These are phyloP conservation scores for Nothoprocta perdicaria DNA, from an alignment of 2,113 vertebrate genomes.

Conservation along the genomic window DNA sequence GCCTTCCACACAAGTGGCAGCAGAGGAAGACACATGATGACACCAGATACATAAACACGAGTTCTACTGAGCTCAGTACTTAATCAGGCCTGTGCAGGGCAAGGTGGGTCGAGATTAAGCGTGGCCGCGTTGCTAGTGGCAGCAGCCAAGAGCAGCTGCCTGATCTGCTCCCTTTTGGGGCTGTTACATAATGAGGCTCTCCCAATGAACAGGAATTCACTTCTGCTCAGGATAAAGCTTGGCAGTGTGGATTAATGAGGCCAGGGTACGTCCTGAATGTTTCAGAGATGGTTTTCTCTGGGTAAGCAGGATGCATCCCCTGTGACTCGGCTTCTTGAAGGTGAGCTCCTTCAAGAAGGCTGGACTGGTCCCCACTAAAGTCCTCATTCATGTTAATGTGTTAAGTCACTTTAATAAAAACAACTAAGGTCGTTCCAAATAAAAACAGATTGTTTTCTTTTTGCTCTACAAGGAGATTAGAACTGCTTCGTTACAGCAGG, in stretches of 20 bases:
- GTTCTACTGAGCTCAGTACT: not conserved
- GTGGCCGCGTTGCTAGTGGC: conserved; percentile 46
- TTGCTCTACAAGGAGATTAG: not conserved
- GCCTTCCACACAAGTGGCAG: not conserved
- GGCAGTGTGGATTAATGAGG: conserved; percentile 5
- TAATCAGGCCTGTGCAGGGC: not conserved
- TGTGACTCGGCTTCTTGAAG: not conserved
- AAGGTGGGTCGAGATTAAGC: conserved; percentile 33
- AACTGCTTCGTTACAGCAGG: not conserved
- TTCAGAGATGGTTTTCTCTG: not conserved
- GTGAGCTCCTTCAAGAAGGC: not conserved
- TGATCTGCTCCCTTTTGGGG: not conserved
- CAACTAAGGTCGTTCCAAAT: not conserved
- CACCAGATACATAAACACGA: not conserved
- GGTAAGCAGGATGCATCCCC: not conserved
- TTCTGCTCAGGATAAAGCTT: not conserved
- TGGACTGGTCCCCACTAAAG: not conserved
- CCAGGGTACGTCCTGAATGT: not conserved
- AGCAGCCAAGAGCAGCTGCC: not conserved
- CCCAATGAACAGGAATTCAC: conserved; percentile 15
- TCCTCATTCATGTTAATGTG: not conserved
- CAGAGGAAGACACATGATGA: not conserved
- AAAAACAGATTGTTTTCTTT: not conserved
- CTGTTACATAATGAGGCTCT: not conserved
- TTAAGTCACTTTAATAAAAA: not conserved